These are phyloP conservation scores for Pristionchus pacificus DNA, from an alignment of 1,140 invertebrate species.

Conservation along the genomic window DNA sequence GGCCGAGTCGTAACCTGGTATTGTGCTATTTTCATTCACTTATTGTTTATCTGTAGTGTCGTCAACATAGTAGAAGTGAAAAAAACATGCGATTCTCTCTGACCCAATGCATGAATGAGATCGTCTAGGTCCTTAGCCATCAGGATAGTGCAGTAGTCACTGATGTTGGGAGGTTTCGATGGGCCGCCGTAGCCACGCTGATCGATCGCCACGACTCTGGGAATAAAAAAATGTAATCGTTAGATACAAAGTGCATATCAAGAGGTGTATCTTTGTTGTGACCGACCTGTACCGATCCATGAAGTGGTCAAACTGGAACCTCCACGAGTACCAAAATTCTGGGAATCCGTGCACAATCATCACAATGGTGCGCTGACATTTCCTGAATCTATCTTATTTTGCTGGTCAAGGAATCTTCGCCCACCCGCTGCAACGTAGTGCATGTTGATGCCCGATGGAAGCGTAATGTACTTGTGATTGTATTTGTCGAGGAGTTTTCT, in stretches of 20 bases:
- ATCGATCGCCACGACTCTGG: slow-evolving; percentile 72
- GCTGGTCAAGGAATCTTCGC: slow-evolving; percentile 36
- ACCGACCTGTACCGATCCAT: slow-evolving; percentile 29
- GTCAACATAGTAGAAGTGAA: not conserved
- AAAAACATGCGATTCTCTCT: slow-evolving; percentile 6
- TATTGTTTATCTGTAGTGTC: not conserved
- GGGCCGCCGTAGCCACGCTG: slow-evolving; percentile 77
- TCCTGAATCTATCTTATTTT: slow-evolving; percentile 60
- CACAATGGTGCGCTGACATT: slow-evolving; percentile 58
- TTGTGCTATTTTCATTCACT: not conserved
- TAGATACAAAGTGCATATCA: too few relatives aligned
- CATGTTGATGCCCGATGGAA: not conserved
- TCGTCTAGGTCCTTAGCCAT: slow-evolving; percentile 70
- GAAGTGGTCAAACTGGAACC: slow-evolving; percentile 60
- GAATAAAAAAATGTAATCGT: slow-evolving; percentile 43
- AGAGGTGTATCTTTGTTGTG: not conserved
- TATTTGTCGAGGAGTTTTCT: not conserved
- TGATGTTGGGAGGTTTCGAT: slow-evolving; percentile 70
- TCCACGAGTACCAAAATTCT: slow-evolving; percentile 63
- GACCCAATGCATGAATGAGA: slow-evolving; percentile 67
- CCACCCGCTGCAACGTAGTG: not conserved
- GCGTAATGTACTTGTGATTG: not conserved
- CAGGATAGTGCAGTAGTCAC: slow-evolving; percentile 66
- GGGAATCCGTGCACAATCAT: slow-evolving; percentile 62
- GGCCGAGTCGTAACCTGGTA: slow-evolving; percentile 44